Conservation (phyloP, 2,888 invertebrate genomes). For the Phyllotreta striolata region DNA sequence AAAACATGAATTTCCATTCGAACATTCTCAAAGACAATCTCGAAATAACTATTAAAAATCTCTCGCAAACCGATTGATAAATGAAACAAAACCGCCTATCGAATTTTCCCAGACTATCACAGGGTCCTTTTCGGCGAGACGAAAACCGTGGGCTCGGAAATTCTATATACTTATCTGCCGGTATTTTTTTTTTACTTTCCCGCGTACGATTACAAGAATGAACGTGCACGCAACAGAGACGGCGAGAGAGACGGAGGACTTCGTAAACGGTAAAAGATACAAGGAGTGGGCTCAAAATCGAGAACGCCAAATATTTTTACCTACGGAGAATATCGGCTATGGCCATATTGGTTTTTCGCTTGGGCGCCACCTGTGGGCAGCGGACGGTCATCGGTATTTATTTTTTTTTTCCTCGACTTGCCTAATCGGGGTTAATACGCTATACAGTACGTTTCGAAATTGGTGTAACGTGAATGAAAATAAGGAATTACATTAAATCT, state of each 20-base stretch:
- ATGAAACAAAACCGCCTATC: no score
- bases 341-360: constrained; percentile 25
- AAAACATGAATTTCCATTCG: no score
- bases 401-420: no score
- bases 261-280: constrained; percentile 28
- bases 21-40: no score
- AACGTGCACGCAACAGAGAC: constrained; percentile 15
- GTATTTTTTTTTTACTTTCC: constrained; percentile 32
- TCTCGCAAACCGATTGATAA: no score
- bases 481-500: no score
- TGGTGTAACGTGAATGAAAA: no score
- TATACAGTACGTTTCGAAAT: no score
- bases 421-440: no score
- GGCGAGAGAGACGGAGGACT: constrained; percentile 16
- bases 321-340: constrained; percentile 22
- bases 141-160: constrained; percentile 40
- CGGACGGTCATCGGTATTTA: constrained; percentile 3
- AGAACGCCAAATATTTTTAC: constrained; percentile 24
- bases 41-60: no score
- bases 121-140: constrained; percentile 36
- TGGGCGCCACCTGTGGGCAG: constrained; percentile 29
- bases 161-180: constrained; percentile 36
- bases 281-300: constrained; percentile 31
- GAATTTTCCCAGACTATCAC: constrained; percentile 22
- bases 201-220: constrained; percentile 33